Conservation (phyloP, 2,113 vertebrate genomes). For the Rhegmatorhina hoffmannsi region DNA sequence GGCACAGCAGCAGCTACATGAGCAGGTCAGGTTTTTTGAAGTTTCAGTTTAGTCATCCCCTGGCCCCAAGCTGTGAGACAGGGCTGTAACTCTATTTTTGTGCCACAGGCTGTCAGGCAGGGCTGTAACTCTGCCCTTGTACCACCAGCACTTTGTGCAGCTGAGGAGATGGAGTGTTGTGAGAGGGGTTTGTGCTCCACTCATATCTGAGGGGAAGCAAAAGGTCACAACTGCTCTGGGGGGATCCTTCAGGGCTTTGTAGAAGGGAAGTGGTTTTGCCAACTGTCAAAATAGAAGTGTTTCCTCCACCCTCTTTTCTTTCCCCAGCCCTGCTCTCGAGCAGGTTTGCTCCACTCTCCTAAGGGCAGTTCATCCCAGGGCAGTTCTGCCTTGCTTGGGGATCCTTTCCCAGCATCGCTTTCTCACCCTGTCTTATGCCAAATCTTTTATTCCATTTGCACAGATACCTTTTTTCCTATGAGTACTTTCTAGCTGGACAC, state of each 20-base stretch:
- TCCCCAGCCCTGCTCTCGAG: rapidly evolving
- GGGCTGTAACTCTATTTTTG: neutral
- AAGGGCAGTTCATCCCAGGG: neutral
- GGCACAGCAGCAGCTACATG: neutral
- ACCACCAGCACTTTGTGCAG: neutral
- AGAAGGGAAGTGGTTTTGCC: neutral
- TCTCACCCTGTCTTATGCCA: neutral
- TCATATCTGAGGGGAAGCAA: neutral
- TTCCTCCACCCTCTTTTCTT: neutral
- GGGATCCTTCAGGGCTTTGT: neutral
- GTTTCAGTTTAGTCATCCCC: neutral
- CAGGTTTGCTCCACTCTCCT: neutral
- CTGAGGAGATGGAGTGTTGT: neutral
- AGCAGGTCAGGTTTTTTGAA: neutral
- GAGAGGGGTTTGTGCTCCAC: neutral
- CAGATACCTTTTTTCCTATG: neutral
- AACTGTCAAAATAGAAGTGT: neutral
- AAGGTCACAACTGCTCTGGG: neutral
- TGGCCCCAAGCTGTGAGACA: neutral
- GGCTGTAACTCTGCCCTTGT: neutral
- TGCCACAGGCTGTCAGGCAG: neutral
- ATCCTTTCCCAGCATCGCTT: neutral
- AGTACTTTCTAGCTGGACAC: neutral
- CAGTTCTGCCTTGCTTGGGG: neutral
- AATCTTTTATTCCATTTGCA: neutral